Percentiles rank a stretch among this genome's conserved stretches.
phyloP scores from a whole-genome alignment of 1,140 invertebrate genomes.

The Eurosta solidaginis region DNA sequence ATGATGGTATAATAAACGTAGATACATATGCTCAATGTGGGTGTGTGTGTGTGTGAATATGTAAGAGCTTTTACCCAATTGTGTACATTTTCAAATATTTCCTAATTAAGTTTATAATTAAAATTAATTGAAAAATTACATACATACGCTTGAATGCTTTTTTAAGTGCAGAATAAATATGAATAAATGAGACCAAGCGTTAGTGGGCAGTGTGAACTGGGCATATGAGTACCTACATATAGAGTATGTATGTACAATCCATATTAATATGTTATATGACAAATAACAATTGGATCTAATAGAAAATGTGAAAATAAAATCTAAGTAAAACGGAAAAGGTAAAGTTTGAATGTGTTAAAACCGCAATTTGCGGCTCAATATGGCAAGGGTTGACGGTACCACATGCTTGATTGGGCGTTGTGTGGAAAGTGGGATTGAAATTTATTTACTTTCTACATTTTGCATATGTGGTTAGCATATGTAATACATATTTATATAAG shows the following conservation, averaged over 20 bases:
- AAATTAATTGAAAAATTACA: constrained; percentile 61
- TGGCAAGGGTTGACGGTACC: constrained; percentile 19
- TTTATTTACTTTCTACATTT: constrained; percentile 3
- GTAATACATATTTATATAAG: too few relatives aligned
- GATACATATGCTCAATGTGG: too few relatives aligned
- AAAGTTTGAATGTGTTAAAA: constrained; percentile 7
- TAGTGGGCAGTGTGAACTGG: background rate
- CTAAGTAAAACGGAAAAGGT: background rate
- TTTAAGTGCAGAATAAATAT: background rate
- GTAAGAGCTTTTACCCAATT: constrained; percentile 48
- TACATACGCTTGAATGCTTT: background rate
- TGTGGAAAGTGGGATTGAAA: background rate
- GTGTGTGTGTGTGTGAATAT: constrained; percentile 38
- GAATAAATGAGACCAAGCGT: background rate
- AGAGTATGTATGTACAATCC: background rate
- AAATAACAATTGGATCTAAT: background rate
- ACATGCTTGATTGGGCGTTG: background rate
- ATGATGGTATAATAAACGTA: too few relatives aligned
- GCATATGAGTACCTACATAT: background rate
- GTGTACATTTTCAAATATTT: constrained; percentile 51
- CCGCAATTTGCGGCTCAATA: constrained; percentile 9
- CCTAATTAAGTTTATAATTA: constrained; percentile 61
- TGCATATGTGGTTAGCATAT: background rate
- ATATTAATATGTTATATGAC: too few relatives aligned
- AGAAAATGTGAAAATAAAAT: background rate